Evolutionary conservation across 2,113 vertebrate species (phyloP).

Genomic region (Ariopsis seemanni): DNA sequence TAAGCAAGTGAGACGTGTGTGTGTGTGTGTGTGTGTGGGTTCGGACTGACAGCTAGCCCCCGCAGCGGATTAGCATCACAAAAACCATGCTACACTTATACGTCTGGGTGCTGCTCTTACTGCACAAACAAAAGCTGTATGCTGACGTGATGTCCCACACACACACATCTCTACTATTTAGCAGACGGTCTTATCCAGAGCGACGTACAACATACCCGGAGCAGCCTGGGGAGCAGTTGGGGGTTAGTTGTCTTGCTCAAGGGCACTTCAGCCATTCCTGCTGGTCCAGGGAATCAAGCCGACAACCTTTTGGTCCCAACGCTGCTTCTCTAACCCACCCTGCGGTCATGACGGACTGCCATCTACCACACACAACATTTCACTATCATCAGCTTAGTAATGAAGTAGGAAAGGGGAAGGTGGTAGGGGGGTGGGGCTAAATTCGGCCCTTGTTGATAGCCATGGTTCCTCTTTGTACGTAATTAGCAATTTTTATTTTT

Average conservation of each 20-base stretch:
- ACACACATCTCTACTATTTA: background rate
- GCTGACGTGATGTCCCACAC: conserved; percentile 25
- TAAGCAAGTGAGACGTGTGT: conserved; percentile 60
- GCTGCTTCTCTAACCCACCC: too few relatives aligned
- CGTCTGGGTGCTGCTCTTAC: background rate
- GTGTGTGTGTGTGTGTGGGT: conserved; percentile 63
- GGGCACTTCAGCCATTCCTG: too few relatives aligned
- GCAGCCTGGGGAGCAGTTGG: too few relatives aligned
- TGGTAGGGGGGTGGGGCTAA: background rate
- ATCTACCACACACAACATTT: background rate
- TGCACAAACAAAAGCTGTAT: conserved; percentile 28
- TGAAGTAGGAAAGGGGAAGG: too few relatives aligned
- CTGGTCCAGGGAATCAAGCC: too few relatives aligned
- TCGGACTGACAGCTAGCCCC: conserved; percentile 33
- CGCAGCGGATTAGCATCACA: conserved; percentile 50
- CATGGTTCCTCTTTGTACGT: background rate
- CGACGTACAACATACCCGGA: too few relatives aligned
- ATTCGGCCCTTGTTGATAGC: background rate
- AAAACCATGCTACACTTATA: conserved; percentile 23
- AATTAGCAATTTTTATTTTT: background rate
- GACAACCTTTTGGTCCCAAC: too few relatives aligned
- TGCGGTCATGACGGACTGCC: too few relatives aligned
- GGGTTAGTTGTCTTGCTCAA: too few relatives aligned
- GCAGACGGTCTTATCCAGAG: too few relatives aligned
- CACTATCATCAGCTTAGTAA: background rate